Evolutionary conservation across 2,888 invertebrate species (phyloP), one percentile per base, ranked within the genome.

Genomic region (Agapostemon virescens): DNA sequence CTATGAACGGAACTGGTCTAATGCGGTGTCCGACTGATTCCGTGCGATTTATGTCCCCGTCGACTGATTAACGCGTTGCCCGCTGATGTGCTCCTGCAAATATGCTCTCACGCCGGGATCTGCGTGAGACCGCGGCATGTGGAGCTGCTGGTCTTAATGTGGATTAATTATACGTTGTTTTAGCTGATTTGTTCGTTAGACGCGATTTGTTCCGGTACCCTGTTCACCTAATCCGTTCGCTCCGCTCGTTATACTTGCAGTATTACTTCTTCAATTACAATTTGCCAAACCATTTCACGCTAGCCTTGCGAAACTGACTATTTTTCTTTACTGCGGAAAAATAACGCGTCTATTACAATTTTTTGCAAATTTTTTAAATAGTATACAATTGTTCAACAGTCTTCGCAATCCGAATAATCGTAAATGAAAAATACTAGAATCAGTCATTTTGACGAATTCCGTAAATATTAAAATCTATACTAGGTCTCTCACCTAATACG

Each of bases 11-110:
- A 79, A 67, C 64, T 49, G 42, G 69, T 30, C 42, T 9, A 38
- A 40, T 64, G 33, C 36, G 45, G 23, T 49, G 45, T 45, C 64
- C 20, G 64, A 36, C 49, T 33, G 33, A 42, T 49, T 64, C n/a
- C 5, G 15, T 26, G 61, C 77, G 78, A 79, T 79, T 79, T 71
- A 79, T 79, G 66, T 58, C 30, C 68, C 15, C 33, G 68, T 3
- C 30, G 45, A 36, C 69, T 52, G 49, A 69, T 52, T 69, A 69
- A 69, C 36, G 36, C 52, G 36, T 20, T 36, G 36, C 36, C n/a
- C 33, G 33, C 36, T 36, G 63, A 63, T 36, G 36, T n/a, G 33
- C n/a, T 63, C n/a, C 20, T 63, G 63, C 36, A 33, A 36, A 36
- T 36, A 63, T 36, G 63, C 20, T n/a, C 36, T 63, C 63, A 13